Evolutionary conservation across 1,140 invertebrate species (phyloP), one percentile per base, ranked within the genome.

Genomic region (Zaprionus davidi): DNA sequence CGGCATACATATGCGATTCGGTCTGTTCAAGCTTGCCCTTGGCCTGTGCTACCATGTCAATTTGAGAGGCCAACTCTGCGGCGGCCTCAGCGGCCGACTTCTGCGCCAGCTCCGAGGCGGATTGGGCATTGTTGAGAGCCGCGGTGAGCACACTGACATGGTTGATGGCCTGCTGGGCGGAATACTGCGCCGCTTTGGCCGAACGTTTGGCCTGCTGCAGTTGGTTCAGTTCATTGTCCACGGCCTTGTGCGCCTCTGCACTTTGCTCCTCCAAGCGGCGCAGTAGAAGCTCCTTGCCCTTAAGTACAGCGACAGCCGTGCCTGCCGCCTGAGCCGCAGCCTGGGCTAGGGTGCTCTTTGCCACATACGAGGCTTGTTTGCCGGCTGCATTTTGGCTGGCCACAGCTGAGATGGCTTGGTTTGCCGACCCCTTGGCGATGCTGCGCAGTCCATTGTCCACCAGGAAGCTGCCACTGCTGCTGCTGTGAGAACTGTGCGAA

Each of bases 361-460:
- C 94, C 3, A 93, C 91, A 73, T 94, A 95, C 0, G 94, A 94
- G 0, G 94, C 94, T 71, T 95, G 94, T 17, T 93, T 93, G 0
- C 94, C 94, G 0, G 94, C 94, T 0, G 93, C 91, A 28, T 94
- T 94, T 69, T 92, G 92, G 20, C 80, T 92, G 20, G 82, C 88
- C 3, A 94, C 91, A 1, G 94, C 94, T 0, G 92, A 94, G 41
- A 93, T 90, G 1, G 96, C 96, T 79, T 96, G 95, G 84, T 96
- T 95, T 1, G 95, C 96, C 0, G 96, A 96, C 3, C 96, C 96
- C 71, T 94, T 94, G 1, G 95, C 95, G 56, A 95, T 95, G 67
- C 87, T 92, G 20, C 91, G 82, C 11, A 87, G 91, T 91, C 66
- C 94, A 90, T 82, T 94, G 82, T 76, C 93, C 70, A 77, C 71